Percentiles rank a stretch among this genome's conserved stretches.
Evolutionary conservation across 2,797 vertebrate species (phyloP).

Genomic region (Gouania willdenowi): DNA sequence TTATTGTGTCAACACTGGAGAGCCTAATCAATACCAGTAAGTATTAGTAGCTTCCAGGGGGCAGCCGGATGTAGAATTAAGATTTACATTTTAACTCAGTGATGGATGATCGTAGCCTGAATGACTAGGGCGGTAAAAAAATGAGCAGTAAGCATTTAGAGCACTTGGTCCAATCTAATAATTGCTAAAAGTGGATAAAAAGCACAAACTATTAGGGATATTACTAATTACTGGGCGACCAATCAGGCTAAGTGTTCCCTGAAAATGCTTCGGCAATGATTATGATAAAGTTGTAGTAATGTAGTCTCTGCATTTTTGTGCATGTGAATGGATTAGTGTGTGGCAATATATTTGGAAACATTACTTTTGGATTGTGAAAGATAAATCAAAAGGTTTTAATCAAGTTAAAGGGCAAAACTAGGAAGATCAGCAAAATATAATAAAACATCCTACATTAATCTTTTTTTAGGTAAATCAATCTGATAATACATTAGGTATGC

Average conservation of each 20-base stretch:
- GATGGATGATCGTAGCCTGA: slow-evolving; percentile 54
- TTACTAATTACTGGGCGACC: slow-evolving; percentile 63
- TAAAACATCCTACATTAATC: not conserved
- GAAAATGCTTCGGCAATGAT: slow-evolving; percentile 33
- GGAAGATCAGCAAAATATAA: not conserved
- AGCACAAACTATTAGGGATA: slow-evolving; percentile 57
- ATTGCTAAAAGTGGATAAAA: slow-evolving; percentile 60
- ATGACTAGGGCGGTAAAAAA: slow-evolving; percentile 50
- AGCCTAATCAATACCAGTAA: slow-evolving; percentile 48
- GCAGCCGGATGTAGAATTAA: slow-evolving; percentile 15
- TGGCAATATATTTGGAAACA: slow-evolving; percentile 3
- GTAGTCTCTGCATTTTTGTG: slow-evolving; percentile 17
- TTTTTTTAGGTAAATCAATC: no score
- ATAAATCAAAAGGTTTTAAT: slow-evolving; percentile 21
- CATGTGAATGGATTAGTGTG: not conserved
- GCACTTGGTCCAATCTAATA: slow-evolving; percentile 56
- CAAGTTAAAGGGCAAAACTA: no score
- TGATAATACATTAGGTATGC: no score
- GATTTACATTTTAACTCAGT: slow-evolving; percentile 58
- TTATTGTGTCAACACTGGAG: slow-evolving; percentile 30
- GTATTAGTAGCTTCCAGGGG: slow-evolving; percentile 36
- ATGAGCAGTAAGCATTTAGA: slow-evolving; percentile 37
- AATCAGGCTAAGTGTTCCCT: slow-evolving; percentile 66
- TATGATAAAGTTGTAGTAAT: slow-evolving; percentile 45
- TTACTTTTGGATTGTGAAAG: not conserved